These are phyloP conservation scores for Eubucco bourcierii DNA, from an alignment of 2,113 vertebrate species.

Conservation along the genomic window DNA sequence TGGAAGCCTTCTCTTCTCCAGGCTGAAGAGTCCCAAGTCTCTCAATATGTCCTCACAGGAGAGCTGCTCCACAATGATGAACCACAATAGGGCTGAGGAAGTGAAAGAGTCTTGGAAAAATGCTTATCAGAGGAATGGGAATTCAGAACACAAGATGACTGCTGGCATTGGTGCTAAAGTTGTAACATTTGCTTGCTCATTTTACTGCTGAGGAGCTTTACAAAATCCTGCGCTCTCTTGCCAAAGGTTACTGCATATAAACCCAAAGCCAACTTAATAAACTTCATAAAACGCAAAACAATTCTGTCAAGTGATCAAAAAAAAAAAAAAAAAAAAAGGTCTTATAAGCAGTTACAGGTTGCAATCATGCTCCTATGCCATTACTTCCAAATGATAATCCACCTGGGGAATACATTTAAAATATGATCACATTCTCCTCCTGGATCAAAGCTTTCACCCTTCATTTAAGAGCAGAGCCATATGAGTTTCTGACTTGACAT, in stretches of 20 bases:
- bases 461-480: neutral
- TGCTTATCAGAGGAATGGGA: neutral
- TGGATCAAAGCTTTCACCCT: neutral
- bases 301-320: neutral
- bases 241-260: neutral
- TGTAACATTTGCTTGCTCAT: neutral
- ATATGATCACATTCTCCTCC: neutral
- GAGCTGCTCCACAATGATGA: too few relatives aligned
- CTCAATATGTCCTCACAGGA: too few relatives aligned
- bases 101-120: neutral
- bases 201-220: neutral
- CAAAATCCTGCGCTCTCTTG: neutral
- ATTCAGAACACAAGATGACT: neutral
- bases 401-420: neutral
- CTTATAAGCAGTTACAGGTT: neutral
- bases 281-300: neutral
- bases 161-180: neutral
- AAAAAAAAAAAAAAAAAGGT: neutral
- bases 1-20: too few relatives aligned
- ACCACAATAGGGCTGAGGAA: neutral
- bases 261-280: neutral
- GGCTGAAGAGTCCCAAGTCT: too few relatives aligned
- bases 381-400: neutral
- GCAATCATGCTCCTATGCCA: neutral
- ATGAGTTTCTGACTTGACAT: neutral